These are phyloP conservation scores for Chlorospingus flavigularis DNA, from an alignment of 2,797 vertebrate genomes.

Conservation along the genomic window DNA sequence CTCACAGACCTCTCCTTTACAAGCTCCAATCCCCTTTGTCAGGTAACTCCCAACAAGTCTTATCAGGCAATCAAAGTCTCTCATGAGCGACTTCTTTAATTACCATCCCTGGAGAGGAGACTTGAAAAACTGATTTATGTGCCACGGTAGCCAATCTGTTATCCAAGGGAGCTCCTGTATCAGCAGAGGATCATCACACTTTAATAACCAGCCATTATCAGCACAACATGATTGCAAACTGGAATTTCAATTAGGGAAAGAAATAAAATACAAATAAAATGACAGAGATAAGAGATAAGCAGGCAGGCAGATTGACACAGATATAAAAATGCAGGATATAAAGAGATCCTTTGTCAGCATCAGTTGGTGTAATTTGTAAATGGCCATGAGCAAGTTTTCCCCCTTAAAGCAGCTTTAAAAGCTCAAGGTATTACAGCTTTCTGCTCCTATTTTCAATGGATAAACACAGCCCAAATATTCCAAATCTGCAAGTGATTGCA, in stretches of 20 bases:
- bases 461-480: not conserved
- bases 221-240: not conserved
- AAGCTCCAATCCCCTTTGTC: not conserved
- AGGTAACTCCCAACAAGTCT: conserved; percentile 38
- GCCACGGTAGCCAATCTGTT: conserved; percentile 21
- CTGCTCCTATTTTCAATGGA: not conserved
- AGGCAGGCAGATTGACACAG: not conserved
- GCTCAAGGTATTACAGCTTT: not conserved
- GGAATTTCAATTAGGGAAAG: conserved; percentile 36
- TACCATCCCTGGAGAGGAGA: conserved; percentile 28
- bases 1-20: not conserved
- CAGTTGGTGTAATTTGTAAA: conserved; percentile 8
- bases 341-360: conserved; percentile 36
- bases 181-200: conserved; percentile 11
- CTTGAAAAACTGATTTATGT: conserved; percentile 41
- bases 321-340: not conserved
- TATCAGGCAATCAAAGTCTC: conserved; percentile 36
- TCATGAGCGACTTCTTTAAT: conserved; percentile 21
- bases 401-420: not conserved
- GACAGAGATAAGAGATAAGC: conserved; percentile 24
- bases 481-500: not conserved
- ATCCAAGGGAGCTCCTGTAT: not conserved
- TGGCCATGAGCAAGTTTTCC: not conserved
- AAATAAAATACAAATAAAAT: conserved; percentile 33
- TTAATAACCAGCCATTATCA: conserved; percentile 41